Conservation (phyloP, 2,888 invertebrate species). For the Osmoderma eremita region DNA sequence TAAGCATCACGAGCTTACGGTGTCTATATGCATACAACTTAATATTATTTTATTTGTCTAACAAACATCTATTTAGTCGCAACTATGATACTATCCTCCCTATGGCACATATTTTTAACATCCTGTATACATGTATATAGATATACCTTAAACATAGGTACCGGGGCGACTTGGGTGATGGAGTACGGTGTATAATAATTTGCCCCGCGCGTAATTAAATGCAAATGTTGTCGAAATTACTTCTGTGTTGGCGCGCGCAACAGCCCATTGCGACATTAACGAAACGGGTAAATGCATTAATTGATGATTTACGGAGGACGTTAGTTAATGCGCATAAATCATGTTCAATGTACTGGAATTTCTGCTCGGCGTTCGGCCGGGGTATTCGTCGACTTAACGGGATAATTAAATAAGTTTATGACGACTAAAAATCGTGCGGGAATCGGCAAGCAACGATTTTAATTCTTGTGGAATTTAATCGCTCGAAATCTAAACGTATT, state of each 20-base stretch:
- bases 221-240: conserved; percentile 34
- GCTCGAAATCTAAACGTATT: too few relatives aligned
- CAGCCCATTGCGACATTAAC: conserved; percentile 33
- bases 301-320: conserved; percentile 31
- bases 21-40: too few relatives aligned
- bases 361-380: conserved; percentile 17
- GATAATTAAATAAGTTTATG: conserved; percentile 35
- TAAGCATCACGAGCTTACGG: too few relatives aligned
- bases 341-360: conserved; percentile 37
- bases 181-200: background rate
- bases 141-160: too few relatives aligned
- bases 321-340: conserved; percentile 37
- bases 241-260: conserved; percentile 28
- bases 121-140: too few relatives aligned
- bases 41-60: too few relatives aligned
- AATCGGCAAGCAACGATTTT: conserved; percentile 9
- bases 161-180: too few relatives aligned
- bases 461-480: background rate
- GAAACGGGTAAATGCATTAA: conserved; percentile 32
- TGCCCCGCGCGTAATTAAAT: conserved; percentile 14
- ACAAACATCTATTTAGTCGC: too few relatives aligned
- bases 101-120: too few relatives aligned
- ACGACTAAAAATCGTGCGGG: conserved; percentile 24
- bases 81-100: too few relatives aligned
- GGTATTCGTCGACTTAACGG: conserved; percentile 20